Percentiles rank a stretch among this genome's conserved stretches.
These are phyloP conservation scores for Smutsia temminckii DNA, from an alignment of 2,797 vertebrate genomes.

Conservation along the genomic window DNA sequence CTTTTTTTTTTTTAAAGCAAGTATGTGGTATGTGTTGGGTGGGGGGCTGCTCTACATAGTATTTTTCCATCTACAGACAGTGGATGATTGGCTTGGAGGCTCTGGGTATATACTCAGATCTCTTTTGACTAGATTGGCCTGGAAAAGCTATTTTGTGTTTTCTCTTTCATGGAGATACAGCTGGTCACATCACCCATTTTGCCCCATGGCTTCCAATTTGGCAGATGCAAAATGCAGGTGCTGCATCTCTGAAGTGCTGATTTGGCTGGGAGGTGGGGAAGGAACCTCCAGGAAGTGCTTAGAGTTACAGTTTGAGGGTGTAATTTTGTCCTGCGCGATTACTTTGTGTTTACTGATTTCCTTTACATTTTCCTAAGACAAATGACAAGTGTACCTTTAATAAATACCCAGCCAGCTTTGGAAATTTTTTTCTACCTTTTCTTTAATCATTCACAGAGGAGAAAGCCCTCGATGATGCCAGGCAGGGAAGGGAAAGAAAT, in stretches of 20 bases:
- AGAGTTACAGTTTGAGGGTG: constrained; percentile 66
- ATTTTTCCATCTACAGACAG: constrained; percentile 34
- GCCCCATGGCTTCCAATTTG: constrained; percentile 82
- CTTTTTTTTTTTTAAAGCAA: background rate
- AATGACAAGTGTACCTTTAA: background rate
- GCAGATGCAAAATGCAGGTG: constrained; percentile 83
- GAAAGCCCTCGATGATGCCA: background rate
- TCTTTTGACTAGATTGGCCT: constrained; percentile 74
- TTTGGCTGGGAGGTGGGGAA: constrained; percentile 63
- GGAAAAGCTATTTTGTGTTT: constrained; percentile 77
- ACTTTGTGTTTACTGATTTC: constrained; percentile 75
- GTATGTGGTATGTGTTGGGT: background rate
- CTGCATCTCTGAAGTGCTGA: constrained; percentile 74
- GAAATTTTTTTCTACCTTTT: background rate
- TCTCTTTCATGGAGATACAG: constrained; percentile 83
- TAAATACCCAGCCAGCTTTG: background rate
- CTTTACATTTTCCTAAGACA: constrained; percentile 65
- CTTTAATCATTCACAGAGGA: constrained; percentile 10
- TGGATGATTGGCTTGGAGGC: constrained; percentile 44
- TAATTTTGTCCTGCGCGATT: constrained; percentile 69
- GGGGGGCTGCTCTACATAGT: background rate
- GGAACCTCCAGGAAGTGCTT: constrained; percentile 74
- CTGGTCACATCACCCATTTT: constrained; percentile 80
- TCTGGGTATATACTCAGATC: constrained; percentile 51
- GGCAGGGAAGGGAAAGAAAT: constrained; percentile 38